Evolutionary conservation across 1,140 invertebrate species (phyloP).

Genomic region (Leptoteleia sp.): DNA sequence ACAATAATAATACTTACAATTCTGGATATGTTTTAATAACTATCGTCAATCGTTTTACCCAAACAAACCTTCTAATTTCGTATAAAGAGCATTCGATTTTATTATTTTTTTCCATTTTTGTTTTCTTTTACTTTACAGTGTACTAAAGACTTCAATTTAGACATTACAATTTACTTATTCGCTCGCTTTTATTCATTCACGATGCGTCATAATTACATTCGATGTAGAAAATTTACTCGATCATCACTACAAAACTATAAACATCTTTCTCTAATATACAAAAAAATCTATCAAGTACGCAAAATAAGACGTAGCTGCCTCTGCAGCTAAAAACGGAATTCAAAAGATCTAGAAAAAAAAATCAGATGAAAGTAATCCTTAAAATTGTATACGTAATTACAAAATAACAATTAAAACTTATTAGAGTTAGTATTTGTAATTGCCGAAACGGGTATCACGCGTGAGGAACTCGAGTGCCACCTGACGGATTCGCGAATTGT

Average conservation of each 20-base stretch:
- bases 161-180: too few species aligned
- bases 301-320: conserved; percentile 5
- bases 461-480: conserved; percentile 42
- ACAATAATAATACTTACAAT: conserved; percentile 66
- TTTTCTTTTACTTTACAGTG: conserved; percentile 18
- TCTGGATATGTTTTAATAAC: conserved; percentile 65
- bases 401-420: conserved; percentile 50
- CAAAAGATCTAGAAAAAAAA: neutral
- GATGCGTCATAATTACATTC: conserved; percentile 61
- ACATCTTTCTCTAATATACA: conserved; percentile 61
- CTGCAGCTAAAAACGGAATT: too few species aligned
- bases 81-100: conserved; percentile 33
- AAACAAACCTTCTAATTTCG: conserved; percentile 43
- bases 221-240: conserved; percentile 57
- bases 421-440: conserved; percentile 39
- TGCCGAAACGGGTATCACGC: conserved; percentile 28
- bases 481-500: conserved; percentile 30
- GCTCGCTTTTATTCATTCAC: conserved; percentile 23
- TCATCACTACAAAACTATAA: conserved; percentile 60
- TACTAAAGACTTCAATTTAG: conserved; percentile 23
- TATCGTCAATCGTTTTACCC: conserved; percentile 56
- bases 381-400: conserved; percentile 16
- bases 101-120: neutral
- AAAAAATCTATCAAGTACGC: conserved; percentile 48
- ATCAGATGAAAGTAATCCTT: conserved; percentile 8